Base-by-base conservation (phyloP, 2,888 invertebrate genomes). In the Athalia rosae region DNA sequence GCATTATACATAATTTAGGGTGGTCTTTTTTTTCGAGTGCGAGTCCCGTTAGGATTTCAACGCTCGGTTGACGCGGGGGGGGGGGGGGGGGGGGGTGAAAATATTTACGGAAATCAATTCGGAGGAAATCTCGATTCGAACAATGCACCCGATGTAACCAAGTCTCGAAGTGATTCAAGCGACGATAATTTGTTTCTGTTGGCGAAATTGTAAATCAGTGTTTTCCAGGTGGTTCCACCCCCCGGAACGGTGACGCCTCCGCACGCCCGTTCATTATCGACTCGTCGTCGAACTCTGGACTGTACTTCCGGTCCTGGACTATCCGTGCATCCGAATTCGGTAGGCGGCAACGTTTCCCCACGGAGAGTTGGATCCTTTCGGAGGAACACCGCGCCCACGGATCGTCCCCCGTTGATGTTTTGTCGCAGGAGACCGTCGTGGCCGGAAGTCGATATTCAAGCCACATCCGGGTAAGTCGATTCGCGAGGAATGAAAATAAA, bases 361-460 rank as follows among this genome's bases (percentile, higher is more conserved):
- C 82, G 86, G 59, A 87, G 92, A 50, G 91, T 91, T 5, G 91
- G 92, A 9, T 92, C 92, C 15, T 92, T 92, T 85, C 85, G 92
- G 59, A 91, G 91, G 79, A 89, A 90, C 62, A 85, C 88, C 13
- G 89, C 90, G 13, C 93, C 93, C 8, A 92, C 93, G 9, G 93
- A 94, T 84, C 93, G 94, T 76, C 94, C 94, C 8, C 92, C 94
- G 50, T 92, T 95, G 89, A 94, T 93, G 67, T 96, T 96, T 88
- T 96, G 96, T 89, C 94, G 94, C 82, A 91, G 96, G 73, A 92
- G 96, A 66, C 92, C 94, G 53, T 95, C 95, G 53, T 96, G 96
- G 96, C 96, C 96, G 7, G 96, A 96, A 90, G 94, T 96, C 79
- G 96, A 96, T 89, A 95, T 94, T 85, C 94, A 95, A 81, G 95